These are phyloP conservation scores for Eremobia ochroleuca DNA, from an alignment of 2,888 invertebrate species.

Conservation along the genomic window DNA sequence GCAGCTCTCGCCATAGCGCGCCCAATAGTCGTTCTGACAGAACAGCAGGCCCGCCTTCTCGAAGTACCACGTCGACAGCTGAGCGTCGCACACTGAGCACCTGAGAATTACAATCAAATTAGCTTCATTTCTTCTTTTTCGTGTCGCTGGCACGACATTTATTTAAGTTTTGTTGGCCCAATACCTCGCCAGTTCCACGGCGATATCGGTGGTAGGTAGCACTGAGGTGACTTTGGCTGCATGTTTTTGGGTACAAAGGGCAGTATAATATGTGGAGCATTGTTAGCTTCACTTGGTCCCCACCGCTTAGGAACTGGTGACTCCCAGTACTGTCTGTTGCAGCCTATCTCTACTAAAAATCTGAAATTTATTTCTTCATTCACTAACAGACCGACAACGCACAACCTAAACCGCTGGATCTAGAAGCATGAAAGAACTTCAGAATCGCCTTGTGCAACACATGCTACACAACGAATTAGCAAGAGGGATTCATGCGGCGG, in stretches of 20 bases:
- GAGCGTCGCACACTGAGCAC: constrained; percentile 97
- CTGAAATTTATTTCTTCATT: neutral
- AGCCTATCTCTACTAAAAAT: neutral
- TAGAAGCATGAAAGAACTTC: too few species aligned
- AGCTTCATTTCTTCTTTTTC: neutral
- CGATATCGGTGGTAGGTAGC: neutral
- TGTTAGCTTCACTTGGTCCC: neutral
- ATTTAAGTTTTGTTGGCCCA: neutral
- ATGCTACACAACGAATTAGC: too few species aligned
- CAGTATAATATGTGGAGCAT: too few species aligned
- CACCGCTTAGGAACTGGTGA: too few species aligned
- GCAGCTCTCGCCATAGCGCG: constrained; percentile 96
- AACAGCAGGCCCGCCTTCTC: constrained; percentile 97
- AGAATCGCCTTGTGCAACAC: too few species aligned
- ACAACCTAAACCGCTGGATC: too few species aligned
- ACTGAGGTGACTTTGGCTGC: neutral
- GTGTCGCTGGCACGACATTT: neutral
- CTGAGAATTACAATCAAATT: constrained; percentile 84
- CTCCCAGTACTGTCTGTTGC: neutral
- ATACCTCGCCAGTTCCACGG: neutral
- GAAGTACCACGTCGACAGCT: constrained; percentile 97
- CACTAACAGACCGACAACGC: too few species aligned
- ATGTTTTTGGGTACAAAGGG: too few species aligned
- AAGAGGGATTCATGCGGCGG: too few species aligned
- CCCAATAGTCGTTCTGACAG: constrained; percentile 97